phyloP scores from a whole-genome alignment of 2,888 invertebrate genomes.

The Andrena chrysosceles region DNA sequence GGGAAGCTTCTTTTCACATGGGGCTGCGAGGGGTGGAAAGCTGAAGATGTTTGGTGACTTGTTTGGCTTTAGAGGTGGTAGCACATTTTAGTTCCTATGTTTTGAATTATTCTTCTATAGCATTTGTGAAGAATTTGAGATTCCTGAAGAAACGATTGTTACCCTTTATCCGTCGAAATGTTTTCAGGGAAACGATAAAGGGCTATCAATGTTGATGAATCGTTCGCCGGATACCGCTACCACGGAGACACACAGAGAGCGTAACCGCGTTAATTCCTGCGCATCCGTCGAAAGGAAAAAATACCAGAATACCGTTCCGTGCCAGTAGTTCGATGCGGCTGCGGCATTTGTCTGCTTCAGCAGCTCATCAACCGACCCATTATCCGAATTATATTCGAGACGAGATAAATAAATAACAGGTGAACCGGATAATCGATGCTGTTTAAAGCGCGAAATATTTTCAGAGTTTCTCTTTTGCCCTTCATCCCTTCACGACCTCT shows the following conservation, averaged over 20 bases:
- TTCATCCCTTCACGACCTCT: too few relatives aligned
- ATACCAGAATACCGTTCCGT: constrained; percentile 67
- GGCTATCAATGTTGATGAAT: constrained; percentile 69
- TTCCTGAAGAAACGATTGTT: background rate
- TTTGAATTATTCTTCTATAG: too few relatives aligned
- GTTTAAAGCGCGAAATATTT: constrained; percentile 1
- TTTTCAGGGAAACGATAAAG: constrained; percentile 60
- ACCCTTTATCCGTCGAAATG: background rate
- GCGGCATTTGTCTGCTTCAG: constrained; percentile 56
- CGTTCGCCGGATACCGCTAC: constrained; percentile 45
- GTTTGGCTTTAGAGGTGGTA: too few relatives aligned
- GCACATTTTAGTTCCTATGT: too few relatives aligned
- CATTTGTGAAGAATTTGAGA: background rate
- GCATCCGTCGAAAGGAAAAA: constrained; percentile 65
- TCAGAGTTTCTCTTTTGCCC: background rate
- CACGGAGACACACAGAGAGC: constrained; percentile 50
- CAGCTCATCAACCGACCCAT: constrained; percentile 63
- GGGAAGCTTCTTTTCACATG: background rate
- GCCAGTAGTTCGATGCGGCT: constrained; percentile 57
- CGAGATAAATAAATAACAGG: constrained; percentile 54
- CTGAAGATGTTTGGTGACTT: too few relatives aligned
- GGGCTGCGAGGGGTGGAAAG: background rate
- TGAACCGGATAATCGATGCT: constrained; percentile 29
- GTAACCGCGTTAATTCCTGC: constrained; percentile 66
- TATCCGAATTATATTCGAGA: constrained; percentile 55